Evolutionary conservation across 2,888 invertebrate species (phyloP).

Genomic region (Lepeophtheirus nordmannii): DNA sequence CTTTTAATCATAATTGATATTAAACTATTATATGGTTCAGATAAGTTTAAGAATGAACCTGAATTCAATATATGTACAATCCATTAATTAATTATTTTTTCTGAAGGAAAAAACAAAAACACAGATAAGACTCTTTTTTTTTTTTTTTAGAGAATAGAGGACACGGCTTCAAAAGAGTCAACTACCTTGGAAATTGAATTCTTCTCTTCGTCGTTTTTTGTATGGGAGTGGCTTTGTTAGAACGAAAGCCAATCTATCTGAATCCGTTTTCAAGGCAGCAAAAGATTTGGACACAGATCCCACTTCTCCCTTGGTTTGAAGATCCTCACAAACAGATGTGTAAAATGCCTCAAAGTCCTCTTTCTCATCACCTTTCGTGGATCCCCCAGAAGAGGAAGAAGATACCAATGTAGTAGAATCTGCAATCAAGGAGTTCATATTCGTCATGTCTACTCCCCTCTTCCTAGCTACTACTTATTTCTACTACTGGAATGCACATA

Average conservation of each 20-base stretch:
- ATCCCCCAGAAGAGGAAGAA: background rate
- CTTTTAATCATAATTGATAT: no score
- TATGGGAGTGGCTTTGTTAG: slow-evolving; percentile 11
- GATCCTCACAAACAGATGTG: slow-evolving; percentile 11
- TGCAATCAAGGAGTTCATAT: background rate
- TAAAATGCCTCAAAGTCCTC: slow-evolving; percentile 23
- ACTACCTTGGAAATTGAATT: background rate
- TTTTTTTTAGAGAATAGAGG: no score
- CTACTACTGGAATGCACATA: no score
- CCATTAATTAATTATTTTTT: no score
- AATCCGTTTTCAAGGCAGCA: slow-evolving; percentile 9
- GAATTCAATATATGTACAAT: no score
- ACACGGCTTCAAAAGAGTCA: no score
- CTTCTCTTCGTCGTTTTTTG: background rate
- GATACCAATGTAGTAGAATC: no score
- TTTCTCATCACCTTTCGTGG: background rate
- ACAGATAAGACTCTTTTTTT: no score
- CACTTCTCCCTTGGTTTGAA: slow-evolving; percentile 24
- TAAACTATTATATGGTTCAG: no score
- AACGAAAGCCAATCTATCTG: slow-evolving; percentile 16
- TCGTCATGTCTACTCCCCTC: background rate
- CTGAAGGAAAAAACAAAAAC: no score
- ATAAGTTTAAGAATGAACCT: no score
- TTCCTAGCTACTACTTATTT: no score
- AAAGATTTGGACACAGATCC: slow-evolving; percentile 19